These are phyloP conservation scores for Teleogryllus oceanicus DNA, from an alignment of 2,888 invertebrate genomes.

Conservation along the genomic window DNA sequence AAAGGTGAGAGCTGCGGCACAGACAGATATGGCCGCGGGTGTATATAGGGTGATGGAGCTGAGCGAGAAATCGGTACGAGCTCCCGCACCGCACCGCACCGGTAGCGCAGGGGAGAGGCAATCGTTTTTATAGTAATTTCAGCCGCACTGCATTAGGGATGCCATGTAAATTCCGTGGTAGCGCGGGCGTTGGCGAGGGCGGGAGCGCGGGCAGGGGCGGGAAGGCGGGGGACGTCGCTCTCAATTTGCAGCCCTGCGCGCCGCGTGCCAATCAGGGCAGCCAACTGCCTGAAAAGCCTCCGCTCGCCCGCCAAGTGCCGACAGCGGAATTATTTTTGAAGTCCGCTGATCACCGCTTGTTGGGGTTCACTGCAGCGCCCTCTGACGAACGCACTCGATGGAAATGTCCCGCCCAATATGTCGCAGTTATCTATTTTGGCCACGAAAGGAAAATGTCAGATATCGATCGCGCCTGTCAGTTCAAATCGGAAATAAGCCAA, in stretches of 20 bases:
- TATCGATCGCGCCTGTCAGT: too few relatives aligned
- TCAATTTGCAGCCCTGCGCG: not conserved
- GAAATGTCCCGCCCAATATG: too few relatives aligned
- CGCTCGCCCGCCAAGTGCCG: not conserved
- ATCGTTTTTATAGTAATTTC: constrained; percentile 1
- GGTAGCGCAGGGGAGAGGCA: not conserved
- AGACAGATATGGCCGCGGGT: too few relatives aligned
- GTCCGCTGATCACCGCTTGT: not conserved
- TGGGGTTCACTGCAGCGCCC: not conserved
- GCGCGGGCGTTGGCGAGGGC: not conserved
- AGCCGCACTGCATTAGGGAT: not conserved
- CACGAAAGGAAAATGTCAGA: too few relatives aligned
- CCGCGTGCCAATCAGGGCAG: not conserved
- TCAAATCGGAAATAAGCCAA: too few relatives aligned
- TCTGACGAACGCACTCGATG: too few relatives aligned
- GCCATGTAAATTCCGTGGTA: not conserved
- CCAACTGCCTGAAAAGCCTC: not conserved
- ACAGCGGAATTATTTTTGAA: not conserved
- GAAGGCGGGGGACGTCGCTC: not conserved
- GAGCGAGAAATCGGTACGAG: too few relatives aligned
- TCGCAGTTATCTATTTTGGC: too few relatives aligned
- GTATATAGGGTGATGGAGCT: too few relatives aligned
- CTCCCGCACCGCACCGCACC: not conserved
- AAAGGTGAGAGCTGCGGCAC: too few relatives aligned
- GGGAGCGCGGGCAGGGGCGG: not conserved